Evolutionary conservation across 2,113 vertebrate genomes (phyloP), one percentile per base, ranked within the genome.

Genomic region (Proterorhinus semilunaris): DNA sequence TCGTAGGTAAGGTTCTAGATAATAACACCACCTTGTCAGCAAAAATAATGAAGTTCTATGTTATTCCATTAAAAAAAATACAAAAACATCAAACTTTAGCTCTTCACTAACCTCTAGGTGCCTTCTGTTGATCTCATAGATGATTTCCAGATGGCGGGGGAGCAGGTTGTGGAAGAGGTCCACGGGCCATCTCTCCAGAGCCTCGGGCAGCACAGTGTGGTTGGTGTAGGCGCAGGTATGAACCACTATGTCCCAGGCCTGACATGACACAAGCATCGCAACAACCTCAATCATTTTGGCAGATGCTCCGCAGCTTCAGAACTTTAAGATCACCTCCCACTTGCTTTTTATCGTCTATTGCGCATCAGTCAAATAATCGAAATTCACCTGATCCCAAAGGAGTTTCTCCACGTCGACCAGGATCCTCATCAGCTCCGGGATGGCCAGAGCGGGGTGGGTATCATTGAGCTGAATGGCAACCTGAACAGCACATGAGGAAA

Each of bases 391-490:
- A 5, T 93, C 94, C 96, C 96, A 98, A 0, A 79, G 13, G 36
- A 96, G 79, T 6, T 87, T 91, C 88, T 97, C 96, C 1, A 90
- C 53, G 63, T 97, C 96, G 64, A 97, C 79, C 72, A 97, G 89
- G 55, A 96, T 85, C 78, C 96, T 91, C 93, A 96, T 95, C 50
- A 97, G 92, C 77, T 97, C 95, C 0, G 96, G 96, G 82, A 97
- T 96, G 72, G 95, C 95, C 83, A 97, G 27, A 3, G 96, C 95
- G 0, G 96, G 96, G 64, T 97, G 96, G 0, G 96, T 98, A 78
- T 97, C 95, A 13, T 98, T 98, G 71, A 98, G 93, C 88, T 97
- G 95, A 81, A 98, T 96, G 73, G 96, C 95, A 46, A 98, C 96
- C 96, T 97, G 81, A n/a, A 66, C 10, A 64, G 4, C 44, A 66